A percentile compares a stretch with the other conserved stretches of the same genome.
phyloP scores from a whole-genome alignment of 2,888 invertebrate species.

The Heteropelma amictum region DNA sequence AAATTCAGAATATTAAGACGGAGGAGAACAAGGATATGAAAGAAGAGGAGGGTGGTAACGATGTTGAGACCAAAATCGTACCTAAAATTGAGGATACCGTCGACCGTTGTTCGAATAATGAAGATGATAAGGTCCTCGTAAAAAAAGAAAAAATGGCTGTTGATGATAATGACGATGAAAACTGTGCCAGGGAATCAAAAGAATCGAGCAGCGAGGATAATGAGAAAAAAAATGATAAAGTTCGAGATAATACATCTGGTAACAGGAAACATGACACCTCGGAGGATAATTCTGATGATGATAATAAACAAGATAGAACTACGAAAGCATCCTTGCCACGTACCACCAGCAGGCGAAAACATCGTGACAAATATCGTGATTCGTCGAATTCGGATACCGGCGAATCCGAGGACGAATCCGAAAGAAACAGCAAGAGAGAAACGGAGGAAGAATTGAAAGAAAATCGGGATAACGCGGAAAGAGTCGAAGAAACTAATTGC shows the following conservation, averaged over 20 bases:
- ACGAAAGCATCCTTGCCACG: conserved; percentile 50
- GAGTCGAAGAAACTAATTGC: conserved; percentile 50
- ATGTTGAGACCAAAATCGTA: not conserved
- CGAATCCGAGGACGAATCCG: conserved; percentile 73
- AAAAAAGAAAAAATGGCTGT: conserved; percentile 71
- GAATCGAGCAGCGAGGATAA: conserved; percentile 63
- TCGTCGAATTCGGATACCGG: conserved; percentile 73
- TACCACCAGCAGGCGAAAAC: conserved; percentile 66
- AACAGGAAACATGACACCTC: conserved; percentile 49
- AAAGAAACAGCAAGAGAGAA: conserved; percentile 49
- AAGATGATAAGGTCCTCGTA: conserved; percentile 65
- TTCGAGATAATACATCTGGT: not conserved
- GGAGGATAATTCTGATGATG: conserved; percentile 59
- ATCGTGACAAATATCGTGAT: conserved; percentile 71
- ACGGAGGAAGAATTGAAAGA: conserved; percentile 38
- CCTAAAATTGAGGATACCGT: conserved; percentile 19
- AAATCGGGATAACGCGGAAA: conserved; percentile 34
- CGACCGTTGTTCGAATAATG: conserved; percentile 11
- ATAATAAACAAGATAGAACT: conserved; percentile 15
- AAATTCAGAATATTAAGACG: conserved; percentile 40
- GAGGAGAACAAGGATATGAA: too few relatives aligned
- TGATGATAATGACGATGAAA: not conserved
- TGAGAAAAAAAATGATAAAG: conserved; percentile 45
- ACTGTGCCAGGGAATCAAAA: conserved; percentile 63
- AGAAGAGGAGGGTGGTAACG: conserved; percentile 50